These are phyloP conservation scores for Poecilobothrus nobilitatus DNA, from an alignment of 2,888 invertebrate species.

Conservation along the genomic window DNA sequence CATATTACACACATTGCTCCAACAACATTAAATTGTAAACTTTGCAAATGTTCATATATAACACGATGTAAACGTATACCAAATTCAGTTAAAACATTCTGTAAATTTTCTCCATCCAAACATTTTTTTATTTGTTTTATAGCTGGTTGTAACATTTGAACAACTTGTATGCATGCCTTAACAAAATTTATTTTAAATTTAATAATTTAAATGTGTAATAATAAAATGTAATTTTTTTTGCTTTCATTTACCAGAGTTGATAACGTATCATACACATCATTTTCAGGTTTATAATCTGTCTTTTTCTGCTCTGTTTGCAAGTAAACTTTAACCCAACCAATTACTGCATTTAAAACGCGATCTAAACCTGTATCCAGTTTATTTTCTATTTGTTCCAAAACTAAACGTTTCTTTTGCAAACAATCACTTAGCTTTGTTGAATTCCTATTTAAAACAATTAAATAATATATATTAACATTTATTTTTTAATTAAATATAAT, in stretches of 20 bases:
- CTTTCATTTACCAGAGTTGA: slow-evolving; percentile 62
- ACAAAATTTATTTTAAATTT: slow-evolving; percentile 18
- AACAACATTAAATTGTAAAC: slow-evolving; percentile 88
- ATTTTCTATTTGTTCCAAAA: slow-evolving; percentile 80
- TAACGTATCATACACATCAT: slow-evolving; percentile 68
- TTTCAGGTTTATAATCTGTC: slow-evolving; percentile 85
- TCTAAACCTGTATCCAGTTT: slow-evolving; percentile 86
- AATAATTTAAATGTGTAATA: slow-evolving; percentile 15
- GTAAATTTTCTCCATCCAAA: slow-evolving; percentile 87
- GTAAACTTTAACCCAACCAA: slow-evolving; percentile 84
- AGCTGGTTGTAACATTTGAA: slow-evolving; percentile 69
- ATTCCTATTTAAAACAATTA: slow-evolving; percentile 50
- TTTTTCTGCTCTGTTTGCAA: slow-evolving; percentile 91
- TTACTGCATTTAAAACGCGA: slow-evolving; percentile 75
- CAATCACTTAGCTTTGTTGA: slow-evolving; percentile 84
- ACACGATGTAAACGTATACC: slow-evolving; percentile 88
- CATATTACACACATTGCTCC: slow-evolving; percentile 97
- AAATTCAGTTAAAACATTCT: slow-evolving; percentile 76
- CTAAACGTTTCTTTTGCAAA: slow-evolving; percentile 72
- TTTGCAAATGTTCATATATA: slow-evolving; percentile 88
- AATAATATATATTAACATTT: not conserved
- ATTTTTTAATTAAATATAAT: slow-evolving; percentile 27
- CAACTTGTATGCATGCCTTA: slow-evolving; percentile 75
- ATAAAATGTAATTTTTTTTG: not conserved
- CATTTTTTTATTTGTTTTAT: slow-evolving; percentile 70